Percentiles rank a stretch among this genome's conserved stretches.
These are phyloP conservation scores for Sebastes umbrosus DNA, from an alignment of 2,797 vertebrate genomes.

Conservation along the genomic window DNA sequence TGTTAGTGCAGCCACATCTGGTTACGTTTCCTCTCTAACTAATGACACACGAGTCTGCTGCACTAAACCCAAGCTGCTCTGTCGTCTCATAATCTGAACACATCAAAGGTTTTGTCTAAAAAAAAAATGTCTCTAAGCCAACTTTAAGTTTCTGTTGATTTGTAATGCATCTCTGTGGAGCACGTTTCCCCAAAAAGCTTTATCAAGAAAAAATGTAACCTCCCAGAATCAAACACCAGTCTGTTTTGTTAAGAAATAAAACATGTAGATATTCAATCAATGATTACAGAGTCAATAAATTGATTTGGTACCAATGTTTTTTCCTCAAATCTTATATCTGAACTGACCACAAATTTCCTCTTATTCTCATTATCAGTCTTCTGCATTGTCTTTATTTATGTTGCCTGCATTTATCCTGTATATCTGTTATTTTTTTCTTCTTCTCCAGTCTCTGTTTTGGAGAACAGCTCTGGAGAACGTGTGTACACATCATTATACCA, in stretches of 20 bases:
- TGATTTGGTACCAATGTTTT: slow-evolving; percentile 1
- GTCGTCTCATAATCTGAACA: slow-evolving; percentile 17
- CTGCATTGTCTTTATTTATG: slow-evolving; percentile 65
- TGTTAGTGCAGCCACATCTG: slow-evolving; percentile 13
- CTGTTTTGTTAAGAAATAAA: neutral
- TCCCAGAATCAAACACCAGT: slow-evolving; percentile 1
- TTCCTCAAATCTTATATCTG: neutral
- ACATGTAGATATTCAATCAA: neutral
- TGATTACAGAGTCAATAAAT: neutral
- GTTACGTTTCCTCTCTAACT: slow-evolving; percentile 9
- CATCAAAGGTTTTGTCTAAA: neutral
- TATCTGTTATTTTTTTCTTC: slow-evolving; percentile 39
- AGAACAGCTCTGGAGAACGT: slow-evolving; percentile 71
- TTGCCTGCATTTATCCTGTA: slow-evolving; percentile 63
- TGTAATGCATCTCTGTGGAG: slow-evolving; percentile 25
- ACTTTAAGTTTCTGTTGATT: neutral
- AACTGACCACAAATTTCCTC: slow-evolving; percentile 34
- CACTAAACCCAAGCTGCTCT: slow-evolving; percentile 48
- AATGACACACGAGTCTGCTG: slow-evolving; percentile 24
- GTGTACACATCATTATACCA: slow-evolving; percentile 81
- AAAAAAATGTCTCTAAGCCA: neutral
- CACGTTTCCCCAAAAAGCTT: slow-evolving; percentile 31
- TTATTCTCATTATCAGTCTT: slow-evolving; percentile 31
- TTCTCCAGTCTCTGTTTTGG: slow-evolving; percentile 62
- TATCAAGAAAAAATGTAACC: slow-evolving; percentile 18